Evolutionary conservation across 2,113 vertebrate species (phyloP).

Genomic region (Morone saxatilis): DNA sequence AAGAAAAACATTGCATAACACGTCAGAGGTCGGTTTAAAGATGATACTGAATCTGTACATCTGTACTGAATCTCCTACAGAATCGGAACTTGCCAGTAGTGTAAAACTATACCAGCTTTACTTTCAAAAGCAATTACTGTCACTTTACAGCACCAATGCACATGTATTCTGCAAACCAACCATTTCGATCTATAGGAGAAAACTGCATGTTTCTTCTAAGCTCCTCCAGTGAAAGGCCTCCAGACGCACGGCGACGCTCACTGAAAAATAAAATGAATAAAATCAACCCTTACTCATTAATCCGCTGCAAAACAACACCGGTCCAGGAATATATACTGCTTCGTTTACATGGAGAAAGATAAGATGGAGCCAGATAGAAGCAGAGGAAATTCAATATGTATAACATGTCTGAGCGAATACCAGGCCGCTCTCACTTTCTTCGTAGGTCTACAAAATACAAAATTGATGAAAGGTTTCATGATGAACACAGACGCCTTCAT

Average conservation of each 20-base stretch:
- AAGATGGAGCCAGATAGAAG: constrained; percentile 44
- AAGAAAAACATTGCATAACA: not conserved
- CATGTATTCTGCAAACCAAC: constrained; percentile 77
- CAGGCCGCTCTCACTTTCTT: constrained; percentile 55
- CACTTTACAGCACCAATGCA: not conserved
- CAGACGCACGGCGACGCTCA: constrained; percentile 80
- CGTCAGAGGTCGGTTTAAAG: no score
- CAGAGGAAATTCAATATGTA: constrained; percentile 54
- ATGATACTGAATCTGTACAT: not conserved
- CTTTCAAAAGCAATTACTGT: not conserved
- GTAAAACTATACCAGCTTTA: not conserved
- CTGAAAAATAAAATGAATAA: constrained; percentile 77
- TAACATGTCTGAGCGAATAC: not conserved
- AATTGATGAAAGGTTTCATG: constrained; percentile 44
- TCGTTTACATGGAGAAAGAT: constrained; percentile 31
- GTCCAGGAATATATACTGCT: constrained; percentile 20
- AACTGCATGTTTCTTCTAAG: constrained; percentile 89
- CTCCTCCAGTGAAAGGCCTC: constrained; percentile 90
- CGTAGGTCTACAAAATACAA: constrained; percentile 23
- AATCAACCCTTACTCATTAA: not conserved
- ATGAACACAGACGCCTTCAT: not conserved
- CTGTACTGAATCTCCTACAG: not conserved
- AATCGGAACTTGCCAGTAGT: no score
- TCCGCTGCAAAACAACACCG: constrained; percentile 17
- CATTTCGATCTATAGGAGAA: constrained; percentile 90